Percentiles rank a stretch among this genome's conserved stretches.
These are phyloP conservation scores for Nymphalis urticae DNA, from an alignment of 2,888 invertebrate genomes.

Conservation along the genomic window DNA sequence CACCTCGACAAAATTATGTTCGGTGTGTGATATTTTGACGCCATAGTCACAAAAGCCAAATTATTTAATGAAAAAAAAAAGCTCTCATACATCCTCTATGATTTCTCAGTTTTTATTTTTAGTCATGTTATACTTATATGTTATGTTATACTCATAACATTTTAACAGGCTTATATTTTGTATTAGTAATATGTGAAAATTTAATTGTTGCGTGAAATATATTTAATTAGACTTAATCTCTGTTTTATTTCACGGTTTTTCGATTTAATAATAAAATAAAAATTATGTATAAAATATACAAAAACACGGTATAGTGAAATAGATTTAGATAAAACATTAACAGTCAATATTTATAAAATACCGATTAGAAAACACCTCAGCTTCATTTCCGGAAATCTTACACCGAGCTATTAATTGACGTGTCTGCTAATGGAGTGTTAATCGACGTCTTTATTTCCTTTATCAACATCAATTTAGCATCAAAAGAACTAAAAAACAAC, in stretches of 20 bases:
- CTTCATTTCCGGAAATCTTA: conserved; percentile 13
- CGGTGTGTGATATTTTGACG: background rate
- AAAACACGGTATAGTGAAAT: no score
- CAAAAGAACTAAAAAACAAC: conserved; percentile 5
- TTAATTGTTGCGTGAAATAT: no score
- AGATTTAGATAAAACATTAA: background rate
- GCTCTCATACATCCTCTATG: no score
- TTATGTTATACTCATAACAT: no score
- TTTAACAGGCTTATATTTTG: no score
- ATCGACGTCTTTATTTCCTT: conserved; percentile 12
- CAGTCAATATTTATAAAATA: background rate
- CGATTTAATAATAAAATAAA: no score
- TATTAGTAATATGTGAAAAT: no score
- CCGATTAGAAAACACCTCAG: background rate
- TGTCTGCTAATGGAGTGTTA: conserved; percentile 19
- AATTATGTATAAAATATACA: no score
- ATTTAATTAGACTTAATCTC: no score
- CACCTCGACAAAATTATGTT: background rate
- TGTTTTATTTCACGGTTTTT: no score
- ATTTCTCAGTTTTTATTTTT: no score
- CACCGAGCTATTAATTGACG: conserved; percentile 12
- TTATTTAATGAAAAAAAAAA: background rate
- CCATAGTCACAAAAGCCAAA: background rate
- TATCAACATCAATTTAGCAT: conserved; percentile 9
- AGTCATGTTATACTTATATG: no score